phyloP scores from a whole-genome alignment of 2,797 vertebrate genomes.

The Odontamblyopus rebecca region DNA sequence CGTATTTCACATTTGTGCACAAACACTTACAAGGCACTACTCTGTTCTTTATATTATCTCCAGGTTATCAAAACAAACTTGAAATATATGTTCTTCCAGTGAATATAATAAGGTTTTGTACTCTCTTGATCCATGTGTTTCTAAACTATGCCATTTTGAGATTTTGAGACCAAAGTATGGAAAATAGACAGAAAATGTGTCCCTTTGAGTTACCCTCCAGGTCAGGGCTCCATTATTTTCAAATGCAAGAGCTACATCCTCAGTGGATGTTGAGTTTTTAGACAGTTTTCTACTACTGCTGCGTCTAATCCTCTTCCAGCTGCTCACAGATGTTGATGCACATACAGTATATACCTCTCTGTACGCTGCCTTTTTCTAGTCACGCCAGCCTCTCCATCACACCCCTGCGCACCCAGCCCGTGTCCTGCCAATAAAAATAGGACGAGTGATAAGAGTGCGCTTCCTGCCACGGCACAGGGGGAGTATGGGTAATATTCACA shows the following conservation, averaged over 20 bases:
- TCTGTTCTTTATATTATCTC: too few relatives aligned
- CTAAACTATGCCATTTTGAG: too few relatives aligned
- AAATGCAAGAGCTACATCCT: background rate
- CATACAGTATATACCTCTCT: constrained; percentile 21
- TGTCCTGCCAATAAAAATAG: constrained; percentile 66
- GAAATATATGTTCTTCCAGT: too few relatives aligned
- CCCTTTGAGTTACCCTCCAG: background rate
- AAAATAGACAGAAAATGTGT: background rate
- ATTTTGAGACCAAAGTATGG: background rate
- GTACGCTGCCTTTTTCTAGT: constrained; percentile 42
- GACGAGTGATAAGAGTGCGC: constrained; percentile 66
- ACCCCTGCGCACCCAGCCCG: constrained; percentile 33
- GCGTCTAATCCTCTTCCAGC: constrained; percentile 26
- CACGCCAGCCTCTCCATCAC: constrained; percentile 33
- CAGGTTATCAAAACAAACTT: too few relatives aligned
- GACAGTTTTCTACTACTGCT: background rate
- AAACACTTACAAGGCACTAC: too few relatives aligned
- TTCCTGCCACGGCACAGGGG: constrained; percentile 56
- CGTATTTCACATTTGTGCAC: too few relatives aligned
- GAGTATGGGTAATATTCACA: constrained; percentile 73
- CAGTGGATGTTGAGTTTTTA: background rate
- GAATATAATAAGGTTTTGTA: too few relatives aligned
- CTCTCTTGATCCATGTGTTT: too few relatives aligned
- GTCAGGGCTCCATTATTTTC: background rate
- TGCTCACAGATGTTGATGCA: constrained; percentile 17